Evolutionary conservation across 2,888 invertebrate species (phyloP).

Genomic region (Nymphalis polychloros): DNA sequence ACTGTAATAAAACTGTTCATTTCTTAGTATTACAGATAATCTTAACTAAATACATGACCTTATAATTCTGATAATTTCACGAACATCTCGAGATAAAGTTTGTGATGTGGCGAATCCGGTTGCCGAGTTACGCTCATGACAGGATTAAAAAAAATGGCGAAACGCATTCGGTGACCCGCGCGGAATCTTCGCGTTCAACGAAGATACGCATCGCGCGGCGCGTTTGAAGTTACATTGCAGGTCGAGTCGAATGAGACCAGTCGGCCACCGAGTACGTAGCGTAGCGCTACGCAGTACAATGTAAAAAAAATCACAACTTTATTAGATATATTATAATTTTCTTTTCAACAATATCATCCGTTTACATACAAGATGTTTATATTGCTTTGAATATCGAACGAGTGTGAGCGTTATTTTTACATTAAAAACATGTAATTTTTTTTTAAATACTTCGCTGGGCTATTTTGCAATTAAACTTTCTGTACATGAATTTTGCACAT

Average conservation of each 20-base stretch:
- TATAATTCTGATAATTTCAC: conserved; percentile 11
- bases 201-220: conserved; percentile 48
- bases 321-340: neutral
- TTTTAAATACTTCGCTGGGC: too few relatives aligned
- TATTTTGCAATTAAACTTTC: too few relatives aligned
- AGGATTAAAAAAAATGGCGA: conserved; percentile 34
- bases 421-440: too few relatives aligned
- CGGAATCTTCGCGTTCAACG: conserved; percentile 42
- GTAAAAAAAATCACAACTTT: neutral
- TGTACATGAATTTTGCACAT: too few relatives aligned
- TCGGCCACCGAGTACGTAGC: conserved; percentile 15
- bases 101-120: conserved; percentile 31
- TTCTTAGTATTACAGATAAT: neutral
- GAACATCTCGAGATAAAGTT: conserved; percentile 20
- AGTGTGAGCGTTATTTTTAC: too few relatives aligned
- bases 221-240: conserved; percentile 43
- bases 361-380: too few relatives aligned
- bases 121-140: conserved; percentile 37
- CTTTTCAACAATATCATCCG: neutral
- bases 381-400: too few relatives aligned
- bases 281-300: conserved; percentile 1
- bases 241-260: conserved; percentile 11
- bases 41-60: conserved; percentile 1
- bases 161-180: conserved; percentile 41
- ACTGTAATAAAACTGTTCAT: neutral